Evolutionary conservation across 92 coral and sea anemone genomes (phyloP).

Genomic region (Diadumene lineata): DNA sequence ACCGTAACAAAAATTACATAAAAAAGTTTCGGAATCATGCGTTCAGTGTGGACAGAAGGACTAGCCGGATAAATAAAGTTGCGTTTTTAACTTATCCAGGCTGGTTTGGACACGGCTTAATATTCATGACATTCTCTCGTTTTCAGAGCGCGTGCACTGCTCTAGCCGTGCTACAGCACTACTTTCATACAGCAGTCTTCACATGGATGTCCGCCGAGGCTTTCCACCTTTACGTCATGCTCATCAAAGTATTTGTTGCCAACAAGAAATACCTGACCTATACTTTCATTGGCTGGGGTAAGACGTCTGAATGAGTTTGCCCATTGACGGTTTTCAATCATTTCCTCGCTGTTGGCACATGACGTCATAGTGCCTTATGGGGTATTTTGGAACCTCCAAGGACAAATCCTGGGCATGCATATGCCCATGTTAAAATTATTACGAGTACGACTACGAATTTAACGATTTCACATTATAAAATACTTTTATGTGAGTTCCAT

Average conservation of each 20-base stretch:
- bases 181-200: constrained; percentile 41
- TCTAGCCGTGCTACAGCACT: constrained; percentile 23
- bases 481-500: too few species aligned
- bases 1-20: too few species aligned
- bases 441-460: too few species aligned
- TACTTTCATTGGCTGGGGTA: constrained; percentile 41
- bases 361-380: neutral
- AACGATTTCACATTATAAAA: too few species aligned
- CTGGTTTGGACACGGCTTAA: neutral
- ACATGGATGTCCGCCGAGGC: constrained; percentile 52
- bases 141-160: constrained; percentile 21
- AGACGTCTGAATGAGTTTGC: neutral
- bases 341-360: too few species aligned
- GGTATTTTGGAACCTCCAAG: too few species aligned
- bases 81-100: neutral
- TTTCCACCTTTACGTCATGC: constrained; percentile 26
- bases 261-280: constrained; percentile 11
- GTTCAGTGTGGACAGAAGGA: too few species aligned
- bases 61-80: too few species aligned
- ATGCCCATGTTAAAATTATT: too few species aligned
- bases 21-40: too few species aligned
- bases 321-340: neutral
- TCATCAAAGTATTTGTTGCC: constrained; percentile 29
- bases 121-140: too few species aligned
- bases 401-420: too few species aligned